A percentile compares a stretch with the other conserved stretches of the same genome.
Conservation (phyloP, 1,140 invertebrate species). For the Whitmania pigra region DNA sequence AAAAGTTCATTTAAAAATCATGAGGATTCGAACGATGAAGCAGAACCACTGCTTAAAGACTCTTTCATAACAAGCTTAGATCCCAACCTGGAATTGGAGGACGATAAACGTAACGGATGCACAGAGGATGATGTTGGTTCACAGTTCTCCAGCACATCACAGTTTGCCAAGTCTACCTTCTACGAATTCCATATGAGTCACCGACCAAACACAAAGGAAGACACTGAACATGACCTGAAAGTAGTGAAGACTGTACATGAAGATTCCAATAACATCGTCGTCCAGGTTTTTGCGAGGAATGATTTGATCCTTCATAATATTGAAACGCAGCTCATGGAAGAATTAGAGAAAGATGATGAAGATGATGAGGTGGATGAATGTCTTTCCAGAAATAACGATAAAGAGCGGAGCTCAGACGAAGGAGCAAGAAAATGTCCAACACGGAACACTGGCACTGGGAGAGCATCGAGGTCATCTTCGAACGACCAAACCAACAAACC, state of each 20-base stretch:
- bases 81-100: background rate
- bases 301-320: background rate
- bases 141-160: background rate
- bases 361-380: background rate
- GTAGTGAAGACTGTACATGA: background rate
- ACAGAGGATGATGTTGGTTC: background rate
- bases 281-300: slow-evolving; percentile 9
- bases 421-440: background rate
- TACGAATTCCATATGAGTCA: slow-evolving; percentile 12
- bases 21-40: too few relatives aligned
- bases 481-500: background rate
- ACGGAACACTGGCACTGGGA: background rate
- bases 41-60: too few relatives aligned
- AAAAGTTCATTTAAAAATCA: too few relatives aligned
- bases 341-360: background rate
- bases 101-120: background rate
- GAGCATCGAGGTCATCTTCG: background rate
- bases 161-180: background rate
- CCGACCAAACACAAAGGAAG: background rate
- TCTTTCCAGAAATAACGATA: too few relatives aligned
- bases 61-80: background rate
- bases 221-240: background rate
- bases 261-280: background rate
- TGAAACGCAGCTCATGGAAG: background rate
- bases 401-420: background rate